These are phyloP conservation scores for Achroia grisella DNA, from an alignment of 1,140 invertebrate species.

Conservation along the genomic window DNA sequence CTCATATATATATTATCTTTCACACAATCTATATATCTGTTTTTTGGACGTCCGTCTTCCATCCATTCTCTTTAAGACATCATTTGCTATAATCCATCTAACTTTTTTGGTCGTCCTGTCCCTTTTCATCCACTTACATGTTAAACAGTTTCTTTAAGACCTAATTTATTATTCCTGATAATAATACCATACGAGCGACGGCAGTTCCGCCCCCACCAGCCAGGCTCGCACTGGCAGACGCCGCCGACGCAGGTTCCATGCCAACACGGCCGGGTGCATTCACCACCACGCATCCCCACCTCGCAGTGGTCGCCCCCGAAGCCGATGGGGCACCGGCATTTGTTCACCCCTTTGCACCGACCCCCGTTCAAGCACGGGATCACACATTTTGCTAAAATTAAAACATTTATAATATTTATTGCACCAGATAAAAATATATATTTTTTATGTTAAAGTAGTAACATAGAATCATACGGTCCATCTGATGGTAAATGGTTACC, in stretches of 20 bases:
- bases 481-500: too few species aligned
- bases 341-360: conserved; percentile 88
- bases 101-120: too few species aligned
- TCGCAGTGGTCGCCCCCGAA: conserved; percentile 90
- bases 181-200: conserved; percentile 34
- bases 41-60: too few species aligned
- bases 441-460: too few species aligned
- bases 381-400: conserved; percentile 85
- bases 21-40: too few species aligned
- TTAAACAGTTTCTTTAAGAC: too few species aligned
- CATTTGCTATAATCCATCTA: too few species aligned
- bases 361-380: conserved; percentile 91
- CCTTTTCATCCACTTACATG: too few species aligned
- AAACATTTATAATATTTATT: not conserved
- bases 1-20: too few species aligned
- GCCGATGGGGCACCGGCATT: conserved; percentile 86
- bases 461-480: too few species aligned
- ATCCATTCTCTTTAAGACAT: too few species aligned
- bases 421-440: too few species aligned
- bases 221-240: conserved; percentile 81
- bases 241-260: conserved; percentile 83
- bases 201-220: conserved; percentile 83
- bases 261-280: conserved; percentile 80
- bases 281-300: conserved; percentile 81
- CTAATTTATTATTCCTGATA: not conserved